These are phyloP conservation scores for Synchiropus splendidus DNA, from an alignment of 2,113 vertebrate species.

Conservation along the genomic window DNA sequence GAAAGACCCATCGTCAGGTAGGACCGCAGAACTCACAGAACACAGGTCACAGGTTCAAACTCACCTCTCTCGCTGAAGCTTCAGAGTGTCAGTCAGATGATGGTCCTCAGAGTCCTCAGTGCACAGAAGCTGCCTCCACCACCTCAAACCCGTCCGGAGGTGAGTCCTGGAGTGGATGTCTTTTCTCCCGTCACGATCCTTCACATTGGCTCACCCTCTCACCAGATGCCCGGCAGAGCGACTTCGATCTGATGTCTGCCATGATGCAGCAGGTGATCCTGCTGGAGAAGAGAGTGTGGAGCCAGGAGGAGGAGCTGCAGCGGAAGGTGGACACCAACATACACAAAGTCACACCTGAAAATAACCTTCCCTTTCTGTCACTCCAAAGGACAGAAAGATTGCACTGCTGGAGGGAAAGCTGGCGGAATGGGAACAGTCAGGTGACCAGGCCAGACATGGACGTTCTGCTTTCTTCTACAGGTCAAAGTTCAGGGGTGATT, in stretches of 20 bases:
- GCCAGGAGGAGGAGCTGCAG: slow-evolving; percentile 67
- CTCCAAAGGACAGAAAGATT: slow-evolving; percentile 70
- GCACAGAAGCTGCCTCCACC: background rate
- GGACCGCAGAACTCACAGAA: too few relatives aligned
- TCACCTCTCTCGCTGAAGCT: background rate
- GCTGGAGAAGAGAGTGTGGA: slow-evolving; percentile 67
- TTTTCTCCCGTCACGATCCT: background rate
- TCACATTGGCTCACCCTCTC: background rate
- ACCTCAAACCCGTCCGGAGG: background rate
- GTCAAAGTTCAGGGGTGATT: too few relatives aligned
- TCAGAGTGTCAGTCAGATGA: background rate
- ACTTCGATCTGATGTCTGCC: slow-evolving; percentile 61
- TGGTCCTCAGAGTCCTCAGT: background rate
- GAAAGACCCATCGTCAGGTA: too few relatives aligned
- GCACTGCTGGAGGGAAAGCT: slow-evolving; percentile 67
- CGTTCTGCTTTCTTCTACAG: too few relatives aligned
- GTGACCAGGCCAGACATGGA: slow-evolving; percentile 31
- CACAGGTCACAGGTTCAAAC: too few relatives aligned
- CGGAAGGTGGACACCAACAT: slow-evolving; percentile 63
- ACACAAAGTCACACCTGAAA: too few relatives aligned
- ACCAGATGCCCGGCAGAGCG: slow-evolving; percentile 38
- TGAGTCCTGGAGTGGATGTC: background rate
- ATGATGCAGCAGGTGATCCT: slow-evolving; percentile 65
- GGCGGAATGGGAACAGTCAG: slow-evolving; percentile 49
- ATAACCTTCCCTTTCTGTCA: too few relatives aligned